phyloP scores from a whole-genome alignment of 2,888 invertebrate species.

The Polydrusus pterygomalis region DNA sequence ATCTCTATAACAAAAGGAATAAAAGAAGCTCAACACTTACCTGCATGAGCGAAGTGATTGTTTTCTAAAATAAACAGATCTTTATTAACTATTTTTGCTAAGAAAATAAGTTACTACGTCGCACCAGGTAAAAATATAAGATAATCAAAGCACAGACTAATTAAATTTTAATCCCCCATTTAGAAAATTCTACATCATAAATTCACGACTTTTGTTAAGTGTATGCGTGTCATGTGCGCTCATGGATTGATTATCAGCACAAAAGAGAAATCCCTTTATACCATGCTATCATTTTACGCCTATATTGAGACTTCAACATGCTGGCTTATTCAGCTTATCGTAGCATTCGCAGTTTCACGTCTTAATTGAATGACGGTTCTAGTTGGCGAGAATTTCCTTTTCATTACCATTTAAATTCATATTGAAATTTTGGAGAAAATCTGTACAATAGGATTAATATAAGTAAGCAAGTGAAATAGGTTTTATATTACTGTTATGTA shows the following conservation, averaged over 20 bases:
- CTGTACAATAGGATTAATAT: background rate
- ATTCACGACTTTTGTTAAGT: background rate
- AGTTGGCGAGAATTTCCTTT: conserved; percentile 40
- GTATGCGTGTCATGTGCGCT: background rate
- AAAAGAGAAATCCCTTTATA: conserved; percentile 13
- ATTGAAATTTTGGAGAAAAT: conserved; percentile 35
- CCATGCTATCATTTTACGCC: conserved; percentile 41
- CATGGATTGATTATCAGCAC: conserved; percentile 13
- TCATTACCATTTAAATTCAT: conserved; percentile 44
- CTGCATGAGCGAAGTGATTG: too few species aligned
- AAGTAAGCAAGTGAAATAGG: too few species aligned
- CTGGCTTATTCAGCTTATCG: conserved; percentile 54
- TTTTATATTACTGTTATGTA: too few species aligned
- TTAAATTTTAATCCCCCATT: too few species aligned
- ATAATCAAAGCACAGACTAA: too few species aligned
- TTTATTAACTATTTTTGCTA: too few species aligned
- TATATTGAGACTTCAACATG: conserved; percentile 40
- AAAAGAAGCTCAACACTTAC: too few species aligned
- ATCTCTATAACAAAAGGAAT: too few species aligned
- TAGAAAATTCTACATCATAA: background rate
- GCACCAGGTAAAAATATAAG: too few species aligned
- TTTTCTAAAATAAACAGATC: too few species aligned
- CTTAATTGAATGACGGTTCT: conserved; percentile 29
- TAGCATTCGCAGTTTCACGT: conserved; percentile 40
- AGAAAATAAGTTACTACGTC: too few species aligned